Percentiles rank a stretch among this genome's conserved stretches.
Evolutionary conservation across 2,113 vertebrate species (phyloP).

Genomic region (Gnathonemus echidnorhynchus): DNA sequence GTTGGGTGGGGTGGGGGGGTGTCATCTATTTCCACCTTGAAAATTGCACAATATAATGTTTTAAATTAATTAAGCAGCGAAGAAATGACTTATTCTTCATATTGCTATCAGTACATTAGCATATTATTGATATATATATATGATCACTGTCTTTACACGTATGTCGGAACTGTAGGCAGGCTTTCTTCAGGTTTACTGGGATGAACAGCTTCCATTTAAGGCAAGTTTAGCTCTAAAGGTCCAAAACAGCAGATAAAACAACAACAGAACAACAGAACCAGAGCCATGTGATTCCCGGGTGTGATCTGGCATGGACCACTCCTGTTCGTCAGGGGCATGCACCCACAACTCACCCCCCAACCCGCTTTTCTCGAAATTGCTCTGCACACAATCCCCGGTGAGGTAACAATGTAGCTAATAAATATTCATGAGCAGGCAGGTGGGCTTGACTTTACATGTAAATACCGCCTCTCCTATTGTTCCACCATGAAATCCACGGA

Average conservation of each 20-base stretch:
- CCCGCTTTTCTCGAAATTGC: neutral
- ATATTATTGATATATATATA: conserved; percentile 66
- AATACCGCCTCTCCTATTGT: conserved; percentile 7
- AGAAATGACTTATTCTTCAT: conserved; percentile 54
- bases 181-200: neutral
- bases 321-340: neutral
- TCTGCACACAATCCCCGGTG: neutral
- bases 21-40: conserved; percentile 46
- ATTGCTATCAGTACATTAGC: conserved; percentile 19
- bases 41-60: conserved; percentile 55
- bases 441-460: conserved; percentile 19
- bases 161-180: conserved; percentile 35
- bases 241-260: neutral
- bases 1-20: conserved; percentile 17
- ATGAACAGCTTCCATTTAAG: neutral
- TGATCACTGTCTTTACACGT: conserved; percentile 54
- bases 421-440: conserved; percentile 17
- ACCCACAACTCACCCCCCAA: neutral
- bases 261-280: neutral
- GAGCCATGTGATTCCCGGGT: neutral
- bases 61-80: conserved; percentile 46
- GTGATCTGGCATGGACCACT: neutral
- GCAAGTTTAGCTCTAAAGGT: neutral
- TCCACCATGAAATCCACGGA: neutral
- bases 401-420: neutral